These are phyloP conservation scores for Paramuricea clavata DNA, from an alignment of 92 coral and sea anemone genomes.

Conservation along the genomic window DNA sequence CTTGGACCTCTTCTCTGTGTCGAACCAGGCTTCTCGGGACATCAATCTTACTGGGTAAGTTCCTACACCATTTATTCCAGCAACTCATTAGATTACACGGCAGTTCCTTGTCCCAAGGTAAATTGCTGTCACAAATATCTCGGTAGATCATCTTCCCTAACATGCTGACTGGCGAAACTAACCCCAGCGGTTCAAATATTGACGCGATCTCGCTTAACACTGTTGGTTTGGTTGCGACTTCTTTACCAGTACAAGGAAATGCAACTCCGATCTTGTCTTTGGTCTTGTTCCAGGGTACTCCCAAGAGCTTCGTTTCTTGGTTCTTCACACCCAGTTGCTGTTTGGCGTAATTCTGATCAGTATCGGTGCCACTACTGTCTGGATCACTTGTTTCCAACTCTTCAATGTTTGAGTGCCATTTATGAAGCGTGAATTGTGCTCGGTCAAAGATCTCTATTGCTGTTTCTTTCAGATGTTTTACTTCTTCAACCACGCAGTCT, in stretches of 20 bases:
- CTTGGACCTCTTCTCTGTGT: not conserved
- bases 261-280: not conserved
- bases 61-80: slow-evolving; percentile 34
- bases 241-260: not conserved
- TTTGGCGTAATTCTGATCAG: not conserved
- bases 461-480: not conserved
- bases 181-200: not conserved
- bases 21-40: not conserved
- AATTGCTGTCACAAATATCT: not conserved
- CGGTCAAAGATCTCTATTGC: not conserved
- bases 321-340: not conserved
- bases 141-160: not conserved
- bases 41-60: not conserved
- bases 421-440: not conserved
- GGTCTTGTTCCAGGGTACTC: not conserved
- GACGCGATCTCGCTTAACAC: not conserved
- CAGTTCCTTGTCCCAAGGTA: slow-evolving; percentile 30
- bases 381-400: no score
- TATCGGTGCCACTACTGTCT: not conserved
- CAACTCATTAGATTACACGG: slow-evolving; percentile 21
- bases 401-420: not conserved
- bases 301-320: not conserved
- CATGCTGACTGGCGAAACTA: not conserved
- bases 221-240: not conserved
- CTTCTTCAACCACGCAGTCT: not conserved